Evolutionary conservation across 2,888 invertebrate genomes (phyloP).

Genomic region (Melangyna quadrimaculata): DNA sequence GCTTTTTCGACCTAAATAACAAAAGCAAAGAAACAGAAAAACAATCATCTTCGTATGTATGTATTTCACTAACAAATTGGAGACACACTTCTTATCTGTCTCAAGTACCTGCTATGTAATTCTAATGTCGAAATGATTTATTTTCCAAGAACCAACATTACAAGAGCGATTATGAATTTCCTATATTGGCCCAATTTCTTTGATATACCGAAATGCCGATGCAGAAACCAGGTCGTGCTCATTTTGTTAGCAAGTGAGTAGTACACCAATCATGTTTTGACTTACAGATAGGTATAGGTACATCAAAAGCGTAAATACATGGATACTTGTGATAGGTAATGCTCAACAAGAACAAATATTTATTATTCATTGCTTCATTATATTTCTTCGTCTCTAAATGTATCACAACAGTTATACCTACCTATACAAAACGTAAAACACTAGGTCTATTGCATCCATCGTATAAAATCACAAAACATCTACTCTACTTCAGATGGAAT

Average conservation of each 20-base stretch:
- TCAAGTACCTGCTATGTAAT: background rate
- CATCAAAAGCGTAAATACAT: background rate
- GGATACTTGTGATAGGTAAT: constrained; percentile 30
- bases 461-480: background rate
- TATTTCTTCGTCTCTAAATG: background rate
- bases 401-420: constrained; percentile 16
- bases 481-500: constrained; percentile 28
- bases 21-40: background rate
- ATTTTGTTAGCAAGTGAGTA: constrained; percentile 4
- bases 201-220: background rate
- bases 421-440: constrained; percentile 12
- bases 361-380: constrained; percentile 33
- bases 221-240: constrained; percentile 28
- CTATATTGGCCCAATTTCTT: constrained; percentile 27
- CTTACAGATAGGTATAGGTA: background rate
- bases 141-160: constrained; percentile 20
- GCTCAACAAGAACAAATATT: constrained; percentile 28
- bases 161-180: constrained; percentile 36
- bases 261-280: constrained; percentile 3
- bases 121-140: constrained; percentile 4
- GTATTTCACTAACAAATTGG: background rate
- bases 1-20: background rate
- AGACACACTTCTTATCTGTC: constrained; percentile 2
- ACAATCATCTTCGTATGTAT: no score
- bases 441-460: constrained; percentile 45